phyloP scores from a whole-genome alignment of 2,888 invertebrate species.

The Mesorhabditis spiculigera region DNA sequence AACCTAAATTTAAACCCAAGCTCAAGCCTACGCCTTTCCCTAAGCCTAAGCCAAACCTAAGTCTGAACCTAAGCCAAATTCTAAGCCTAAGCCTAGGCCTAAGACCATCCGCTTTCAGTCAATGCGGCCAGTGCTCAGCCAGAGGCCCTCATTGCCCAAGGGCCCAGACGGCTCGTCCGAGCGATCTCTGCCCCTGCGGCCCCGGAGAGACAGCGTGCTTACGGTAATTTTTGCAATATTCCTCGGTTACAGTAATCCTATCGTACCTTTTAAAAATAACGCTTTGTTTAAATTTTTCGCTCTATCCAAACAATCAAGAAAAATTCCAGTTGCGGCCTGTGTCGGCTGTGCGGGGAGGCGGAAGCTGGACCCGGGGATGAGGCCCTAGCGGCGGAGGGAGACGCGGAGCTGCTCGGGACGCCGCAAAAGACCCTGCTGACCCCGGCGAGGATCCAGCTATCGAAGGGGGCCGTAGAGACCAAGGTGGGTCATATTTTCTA shows the following conservation, averaged over 20 bases:
- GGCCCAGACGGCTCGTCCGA: conserved; percentile 1
- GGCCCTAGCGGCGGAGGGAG: background rate
- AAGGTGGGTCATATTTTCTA: conserved; percentile 16
- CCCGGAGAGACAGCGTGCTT: conserved; percentile 38
- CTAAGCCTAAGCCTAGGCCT: too few relatives aligned
- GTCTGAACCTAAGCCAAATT: too few relatives aligned
- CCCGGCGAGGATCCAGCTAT: conserved; percentile 52
- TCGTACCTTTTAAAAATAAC: background rate
- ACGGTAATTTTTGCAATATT: conserved; percentile 11
- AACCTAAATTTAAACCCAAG: too few relatives aligned
- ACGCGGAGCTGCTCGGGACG: conserved; percentile 12
- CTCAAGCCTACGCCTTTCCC: too few relatives aligned
- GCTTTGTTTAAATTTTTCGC: background rate
- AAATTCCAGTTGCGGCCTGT: conserved; percentile 79
- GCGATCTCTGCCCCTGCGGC: conserved; percentile 32
- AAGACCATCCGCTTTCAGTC: conserved; percentile 61
- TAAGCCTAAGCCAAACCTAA: too few relatives aligned
- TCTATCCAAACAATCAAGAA: too few relatives aligned
- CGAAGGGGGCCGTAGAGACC: conserved; percentile 53
- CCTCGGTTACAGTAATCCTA: background rate
- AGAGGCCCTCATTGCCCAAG: conserved; percentile 75
- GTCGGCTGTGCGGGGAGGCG: conserved; percentile 76
- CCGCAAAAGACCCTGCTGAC: conserved; percentile 25
- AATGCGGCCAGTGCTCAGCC: conserved; percentile 88
- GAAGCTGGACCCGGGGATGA: conserved; percentile 57